Evolutionary conservation across 2,797 vertebrate genomes (phyloP).

Genomic region (Bucorvus abyssinicus): DNA sequence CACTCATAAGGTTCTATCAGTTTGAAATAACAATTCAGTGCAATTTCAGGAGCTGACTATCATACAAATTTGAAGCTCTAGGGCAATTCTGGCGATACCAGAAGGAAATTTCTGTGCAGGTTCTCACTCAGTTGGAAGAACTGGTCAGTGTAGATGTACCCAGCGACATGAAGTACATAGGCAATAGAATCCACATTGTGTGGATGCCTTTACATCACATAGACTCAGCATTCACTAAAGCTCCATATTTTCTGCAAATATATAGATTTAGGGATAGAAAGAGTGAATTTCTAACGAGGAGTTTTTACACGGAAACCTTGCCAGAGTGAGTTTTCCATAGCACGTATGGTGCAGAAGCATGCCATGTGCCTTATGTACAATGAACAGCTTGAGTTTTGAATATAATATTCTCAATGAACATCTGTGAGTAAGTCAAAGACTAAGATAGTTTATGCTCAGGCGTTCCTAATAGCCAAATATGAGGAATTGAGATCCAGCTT

Average conservation of each 20-base stretch:
- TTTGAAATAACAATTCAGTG: not conserved
- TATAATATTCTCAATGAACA: not conserved
- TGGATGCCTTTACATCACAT: not conserved
- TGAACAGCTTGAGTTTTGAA: not conserved
- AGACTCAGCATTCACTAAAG: not conserved
- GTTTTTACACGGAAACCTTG: not conserved
- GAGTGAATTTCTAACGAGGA: not conserved
- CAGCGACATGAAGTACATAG: not conserved
- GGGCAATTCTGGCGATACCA: not conserved
- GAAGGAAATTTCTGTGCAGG: not conserved
- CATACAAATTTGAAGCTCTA: not conserved
- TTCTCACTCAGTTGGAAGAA: not conserved
- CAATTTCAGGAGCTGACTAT: not conserved
- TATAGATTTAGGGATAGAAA: not conserved
- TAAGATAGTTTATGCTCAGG: not conserved
- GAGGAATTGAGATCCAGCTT: not conserved
- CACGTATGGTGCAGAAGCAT: not conserved
- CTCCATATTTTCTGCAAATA: not conserved
- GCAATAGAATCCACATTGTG: not conserved
- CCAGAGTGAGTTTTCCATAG: fast-evolving
- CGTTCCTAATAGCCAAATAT: not conserved
- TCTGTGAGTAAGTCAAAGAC: not conserved
- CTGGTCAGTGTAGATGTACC: not conserved
- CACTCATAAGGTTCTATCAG: not conserved
- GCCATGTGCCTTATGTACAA: not conserved